phyloP scores from a whole-genome alignment of 2,888 invertebrate genomes.

The Pseudococcus viburni region DNA sequence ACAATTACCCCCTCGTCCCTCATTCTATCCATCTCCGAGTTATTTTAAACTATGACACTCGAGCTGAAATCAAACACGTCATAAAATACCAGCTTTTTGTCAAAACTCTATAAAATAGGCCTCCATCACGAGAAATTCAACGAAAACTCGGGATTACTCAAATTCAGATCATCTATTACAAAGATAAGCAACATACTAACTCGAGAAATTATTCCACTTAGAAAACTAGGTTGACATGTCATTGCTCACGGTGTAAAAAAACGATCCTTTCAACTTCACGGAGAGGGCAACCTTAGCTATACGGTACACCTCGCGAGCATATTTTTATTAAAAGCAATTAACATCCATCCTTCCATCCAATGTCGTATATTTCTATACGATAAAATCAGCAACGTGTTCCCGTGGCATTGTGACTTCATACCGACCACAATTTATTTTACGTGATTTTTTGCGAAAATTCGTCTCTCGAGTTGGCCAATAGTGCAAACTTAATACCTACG shows the following conservation, averaged over 20 bases:
- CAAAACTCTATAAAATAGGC: no score
- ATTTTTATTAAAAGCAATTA: conserved; percentile 27
- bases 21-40: no score
- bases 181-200: neutral
- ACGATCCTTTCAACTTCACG: neutral
- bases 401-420: neutral
- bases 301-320: neutral
- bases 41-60: no score
- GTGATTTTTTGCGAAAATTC: conserved; percentile 26
- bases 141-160: neutral
- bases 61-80: no score
- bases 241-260: neutral
- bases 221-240: conserved; percentile 16
- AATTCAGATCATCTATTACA: neutral
- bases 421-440: conserved; percentile 3
- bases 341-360: neutral
- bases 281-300: neutral
- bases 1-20: no score
- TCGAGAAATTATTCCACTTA: neutral
- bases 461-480: neutral
- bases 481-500: neutral
- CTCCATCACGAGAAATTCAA: no score
- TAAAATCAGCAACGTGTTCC: conserved; percentile 12
- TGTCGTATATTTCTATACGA: conserved; percentile 19
- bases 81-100: no score